Percentiles rank a stretch among this genome's conserved stretches.
Conservation (phyloP, 2,888 invertebrate genomes). For the Notodonta dromedarius region DNA sequence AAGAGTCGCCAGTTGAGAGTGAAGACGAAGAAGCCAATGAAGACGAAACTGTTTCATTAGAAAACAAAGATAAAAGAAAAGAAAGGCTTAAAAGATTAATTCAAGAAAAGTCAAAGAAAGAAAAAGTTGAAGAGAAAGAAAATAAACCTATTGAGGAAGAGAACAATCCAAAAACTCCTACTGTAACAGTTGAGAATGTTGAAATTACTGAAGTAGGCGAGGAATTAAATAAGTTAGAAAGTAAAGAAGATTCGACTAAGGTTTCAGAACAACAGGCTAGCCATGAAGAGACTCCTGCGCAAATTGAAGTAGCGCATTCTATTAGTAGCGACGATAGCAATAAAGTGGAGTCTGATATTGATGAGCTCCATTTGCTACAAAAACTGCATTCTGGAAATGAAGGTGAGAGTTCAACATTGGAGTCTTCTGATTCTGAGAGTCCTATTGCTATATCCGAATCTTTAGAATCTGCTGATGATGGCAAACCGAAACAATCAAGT, state of each 20-base stretch:
- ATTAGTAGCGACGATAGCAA: slow-evolving; percentile 51
- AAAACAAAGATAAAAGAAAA: slow-evolving; percentile 66
- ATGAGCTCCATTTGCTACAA: slow-evolving; percentile 69
- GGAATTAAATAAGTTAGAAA: slow-evolving; percentile 2
- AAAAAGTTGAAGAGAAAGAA: slow-evolving; percentile 30
- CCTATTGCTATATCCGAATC: slow-evolving; percentile 70
- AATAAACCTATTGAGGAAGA: slow-evolving; percentile 23
- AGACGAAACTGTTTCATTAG: slow-evolving; percentile 50
- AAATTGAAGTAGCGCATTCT: slow-evolving; percentile 41
- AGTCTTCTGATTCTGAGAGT: slow-evolving; percentile 63
- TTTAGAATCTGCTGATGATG: slow-evolving; percentile 54
- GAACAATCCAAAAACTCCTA: neutral
- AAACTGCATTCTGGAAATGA: slow-evolving; percentile 66
- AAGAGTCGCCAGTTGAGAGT: slow-evolving; percentile 73
- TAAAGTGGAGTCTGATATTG: slow-evolving; percentile 64
- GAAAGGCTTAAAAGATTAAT: slow-evolving; percentile 63
- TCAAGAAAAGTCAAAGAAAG: slow-evolving; percentile 61
- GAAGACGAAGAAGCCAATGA: slow-evolving; percentile 66
- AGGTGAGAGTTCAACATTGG: slow-evolving; percentile 50
- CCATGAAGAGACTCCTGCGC: slow-evolving; percentile 12
- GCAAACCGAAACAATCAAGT: slow-evolving; percentile 35
- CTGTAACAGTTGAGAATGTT: slow-evolving; percentile 13
- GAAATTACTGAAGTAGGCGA: slow-evolving; percentile 10
- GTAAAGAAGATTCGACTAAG: slow-evolving; percentile 14
- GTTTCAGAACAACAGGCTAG: slow-evolving; percentile 8